These are phyloP conservation scores for Myripristis murdjan DNA, from an alignment of 2,797 vertebrate genomes.

Conservation along the genomic window DNA sequence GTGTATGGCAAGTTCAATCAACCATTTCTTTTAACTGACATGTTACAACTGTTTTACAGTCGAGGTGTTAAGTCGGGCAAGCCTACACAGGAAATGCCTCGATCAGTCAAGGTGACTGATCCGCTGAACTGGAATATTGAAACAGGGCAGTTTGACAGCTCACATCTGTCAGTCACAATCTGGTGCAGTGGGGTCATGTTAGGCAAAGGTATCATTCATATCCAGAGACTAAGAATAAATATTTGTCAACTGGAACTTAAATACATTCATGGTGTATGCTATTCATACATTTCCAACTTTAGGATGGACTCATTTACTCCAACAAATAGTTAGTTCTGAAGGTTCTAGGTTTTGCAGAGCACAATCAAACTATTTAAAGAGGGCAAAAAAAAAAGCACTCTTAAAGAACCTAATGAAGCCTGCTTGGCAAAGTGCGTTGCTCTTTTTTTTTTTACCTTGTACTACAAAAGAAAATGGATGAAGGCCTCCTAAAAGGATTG, in stretches of 20 bases:
- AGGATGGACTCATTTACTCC: not conserved
- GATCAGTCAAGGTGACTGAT: conserved; percentile 73
- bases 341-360: too few species aligned
- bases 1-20: not conserved
- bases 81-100: conserved; percentile 31
- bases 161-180: conserved; percentile 77
- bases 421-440: too few species aligned
- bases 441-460: too few species aligned
- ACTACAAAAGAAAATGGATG: too few species aligned
- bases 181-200: conserved; percentile 47
- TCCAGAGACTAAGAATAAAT: conserved; percentile 12
- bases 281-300: not conserved
- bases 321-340: too few species aligned
- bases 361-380: too few species aligned
- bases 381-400: too few species aligned
- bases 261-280: conserved; percentile 12
- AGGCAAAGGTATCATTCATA: conserved; percentile 16
- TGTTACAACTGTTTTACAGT: conserved; percentile 28
- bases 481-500: too few species aligned
- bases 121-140: conserved; percentile 62
- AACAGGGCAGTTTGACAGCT: conserved; percentile 54
- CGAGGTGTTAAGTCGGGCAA: conserved; percentile 10
- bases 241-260: conserved; percentile 28
- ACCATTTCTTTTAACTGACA: conserved; percentile 17
- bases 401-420: too few species aligned